Base-by-base conservation (phyloP, 1,140 invertebrate species). In the Hetaerina americana region DNA sequence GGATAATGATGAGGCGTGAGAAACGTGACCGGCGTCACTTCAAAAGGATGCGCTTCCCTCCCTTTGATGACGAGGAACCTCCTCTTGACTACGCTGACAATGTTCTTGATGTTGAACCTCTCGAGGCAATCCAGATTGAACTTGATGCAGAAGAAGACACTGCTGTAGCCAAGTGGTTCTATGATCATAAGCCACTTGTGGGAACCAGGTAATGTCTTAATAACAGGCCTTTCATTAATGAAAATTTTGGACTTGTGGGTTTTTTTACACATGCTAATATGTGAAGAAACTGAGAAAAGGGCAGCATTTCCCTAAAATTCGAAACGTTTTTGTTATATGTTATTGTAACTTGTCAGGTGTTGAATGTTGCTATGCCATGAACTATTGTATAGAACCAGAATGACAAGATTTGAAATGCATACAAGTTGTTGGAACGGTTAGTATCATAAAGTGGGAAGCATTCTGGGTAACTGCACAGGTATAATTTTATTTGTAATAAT, bases 1-100 rank as follows among this genome's bases (percentile, higher is more conserved):
- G 98, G 98, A 98, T 99, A 75, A 99, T 99, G 95, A 99, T 99
- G 97, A 85, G 98, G 76, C 86, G 98, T 75, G 98, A 99, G 79
- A 99, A 99, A 81, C 84, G 98, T 74, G 98, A 99, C 87, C 89
- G 98, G 79, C 87, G 97, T 40, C 98, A 99, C 82, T 99, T 99
- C 79, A 98, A 99, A 82, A 86, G 98, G 75, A 99, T 99, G 98
- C 86, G 98, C 76, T 99, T 99, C 80, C 98, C 98, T 28, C 98
- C 98, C 0, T 99, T 99, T 82, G 98, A 99, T 82, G 98, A 99
- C 84, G 98, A 99, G 84, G 98, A 99, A 86, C 98, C 98, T 29
- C 97, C 98, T 0, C 83, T 99, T 27, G 98, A 99, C 84, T 99
- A 99, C 82, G 96, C 97, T 31, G 98, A 99, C 80, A 99, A 99